Conservation (phyloP, 2,888 invertebrate genomes). For the Drosophila borborema region DNA sequence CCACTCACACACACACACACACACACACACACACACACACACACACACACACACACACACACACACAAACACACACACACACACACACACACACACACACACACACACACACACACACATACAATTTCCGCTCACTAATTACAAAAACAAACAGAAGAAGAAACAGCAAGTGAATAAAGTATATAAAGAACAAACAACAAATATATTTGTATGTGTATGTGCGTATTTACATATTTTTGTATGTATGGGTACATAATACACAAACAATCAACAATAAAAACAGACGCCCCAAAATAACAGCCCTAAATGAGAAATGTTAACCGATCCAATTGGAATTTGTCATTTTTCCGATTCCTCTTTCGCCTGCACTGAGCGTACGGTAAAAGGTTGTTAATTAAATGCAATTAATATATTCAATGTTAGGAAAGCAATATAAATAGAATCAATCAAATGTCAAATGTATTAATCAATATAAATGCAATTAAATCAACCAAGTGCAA, state of each 20-base stretch:
- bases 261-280: slow-evolving; percentile 32
- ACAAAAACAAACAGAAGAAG: slow-evolving; percentile 54
- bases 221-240: background rate
- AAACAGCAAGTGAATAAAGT: slow-evolving; percentile 24
- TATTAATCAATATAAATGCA: slow-evolving; percentile 23
- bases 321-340: slow-evolving; percentile 27
- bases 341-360: background rate
- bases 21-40: slow-evolving; percentile 20
- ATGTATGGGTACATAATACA: slow-evolving; percentile 10
- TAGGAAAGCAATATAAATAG: slow-evolving; percentile 6
- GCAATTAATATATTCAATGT: slow-evolving; percentile 22
- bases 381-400: slow-evolving; percentile 14
- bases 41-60: slow-evolving; percentile 13
- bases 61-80: slow-evolving; percentile 19
- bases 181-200: slow-evolving; percentile 48
- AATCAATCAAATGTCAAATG: slow-evolving; percentile 20
- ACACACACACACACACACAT: slow-evolving; percentile 15
- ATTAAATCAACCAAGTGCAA: slow-evolving; percentile 12
- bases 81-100: slow-evolving; percentile 17
- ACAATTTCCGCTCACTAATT: slow-evolving; percentile 68
- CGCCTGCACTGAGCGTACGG: background rate
- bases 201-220: background rate
- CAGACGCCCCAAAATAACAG: slow-evolving; percentile 15
- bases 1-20: slow-evolving; percentile 17
- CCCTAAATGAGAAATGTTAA: slow-evolving; percentile 21